Evolutionary conservation across 1,140 invertebrate species (phyloP).

Genomic region (Psix sp.): DNA sequence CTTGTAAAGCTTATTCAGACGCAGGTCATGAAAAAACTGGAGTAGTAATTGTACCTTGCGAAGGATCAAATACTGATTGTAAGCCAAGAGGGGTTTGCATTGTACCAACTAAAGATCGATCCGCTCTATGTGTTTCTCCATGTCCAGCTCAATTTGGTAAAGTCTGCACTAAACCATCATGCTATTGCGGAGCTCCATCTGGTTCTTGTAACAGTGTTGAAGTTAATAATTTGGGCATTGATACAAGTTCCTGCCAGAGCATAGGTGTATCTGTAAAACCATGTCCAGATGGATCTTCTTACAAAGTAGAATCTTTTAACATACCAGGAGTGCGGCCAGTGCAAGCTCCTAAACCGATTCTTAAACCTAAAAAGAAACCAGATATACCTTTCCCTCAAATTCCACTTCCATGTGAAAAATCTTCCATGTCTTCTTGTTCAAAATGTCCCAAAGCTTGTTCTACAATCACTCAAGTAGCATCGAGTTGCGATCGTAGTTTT

Average conservation of each 20-base stretch:
- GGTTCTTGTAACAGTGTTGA: constrained; percentile 59
- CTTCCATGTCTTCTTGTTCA: constrained; percentile 19
- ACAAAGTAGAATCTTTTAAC: constrained; percentile 63
- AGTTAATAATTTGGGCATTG: constrained; percentile 59
- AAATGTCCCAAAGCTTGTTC: constrained; percentile 48
- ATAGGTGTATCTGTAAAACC: constrained; percentile 65
- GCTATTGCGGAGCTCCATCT: constrained; percentile 66
- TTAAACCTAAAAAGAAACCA: constrained; percentile 52
- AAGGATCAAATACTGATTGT: constrained; percentile 55
- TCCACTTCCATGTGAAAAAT: constrained; percentile 65
- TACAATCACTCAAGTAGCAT: constrained; percentile 4
- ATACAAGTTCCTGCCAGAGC: constrained; percentile 59
- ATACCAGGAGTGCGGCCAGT: constrained; percentile 63
- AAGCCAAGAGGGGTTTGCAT: constrained; percentile 67
- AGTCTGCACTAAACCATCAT: constrained; percentile 63
- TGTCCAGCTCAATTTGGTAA: constrained; percentile 62
- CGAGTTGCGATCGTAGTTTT: constrained; percentile 53
- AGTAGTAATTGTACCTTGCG: constrained; percentile 71
- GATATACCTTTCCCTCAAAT: constrained; percentile 72
- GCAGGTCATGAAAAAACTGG: constrained; percentile 64
- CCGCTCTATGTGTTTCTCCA: constrained; percentile 70
- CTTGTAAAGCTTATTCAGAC: constrained; percentile 68
- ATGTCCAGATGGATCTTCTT: constrained; percentile 63
- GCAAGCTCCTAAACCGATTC: constrained; percentile 60
- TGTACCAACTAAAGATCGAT: constrained; percentile 67